A percentile compares a stretch with the other conserved stretches of the same genome.
Conservation (phyloP, 2,113 vertebrate species). For the Deroptyus accipitrinus region DNA sequence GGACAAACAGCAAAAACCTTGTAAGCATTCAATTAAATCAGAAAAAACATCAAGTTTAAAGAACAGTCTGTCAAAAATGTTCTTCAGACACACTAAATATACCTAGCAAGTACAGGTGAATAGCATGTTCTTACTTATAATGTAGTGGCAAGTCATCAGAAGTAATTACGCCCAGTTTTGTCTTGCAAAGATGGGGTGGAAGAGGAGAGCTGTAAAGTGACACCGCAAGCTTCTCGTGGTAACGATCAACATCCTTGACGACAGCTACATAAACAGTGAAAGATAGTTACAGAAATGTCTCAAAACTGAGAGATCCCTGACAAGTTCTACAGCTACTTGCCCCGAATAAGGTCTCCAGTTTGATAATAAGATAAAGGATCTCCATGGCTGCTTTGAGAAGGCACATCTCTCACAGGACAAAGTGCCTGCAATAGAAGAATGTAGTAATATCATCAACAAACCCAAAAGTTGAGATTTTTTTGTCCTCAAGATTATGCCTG, state of each 20-base stretch:
- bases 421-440: constrained; percentile 79
- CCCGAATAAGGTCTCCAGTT: constrained; percentile 91
- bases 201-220: constrained; percentile 86
- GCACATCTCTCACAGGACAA: constrained; percentile 93
- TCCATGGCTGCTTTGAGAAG: constrained; percentile 91
- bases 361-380: constrained; percentile 97
- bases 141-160: constrained; percentile 90
- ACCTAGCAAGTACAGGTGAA: background rate
- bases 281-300: background rate
- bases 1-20: background rate
- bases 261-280: constrained; percentile 75
- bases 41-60: background rate
- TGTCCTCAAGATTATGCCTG: background rate
- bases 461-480: background rate
- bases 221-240: constrained; percentile 90
- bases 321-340: constrained; percentile 52
- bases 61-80: background rate
- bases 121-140: constrained; percentile 79
- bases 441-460: background rate
- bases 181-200: constrained; percentile 74
- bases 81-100: background rate
- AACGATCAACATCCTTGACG: constrained; percentile 95
- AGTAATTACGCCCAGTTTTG: constrained; percentile 89
- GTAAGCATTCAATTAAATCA: background rate
- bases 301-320: accelerated